A percentile compares a stretch with the other conserved stretches of the same genome.
Evolutionary conservation across 1,140 invertebrate genomes (phyloP).

Genomic region (Diorhabda sublineata): DNA sequence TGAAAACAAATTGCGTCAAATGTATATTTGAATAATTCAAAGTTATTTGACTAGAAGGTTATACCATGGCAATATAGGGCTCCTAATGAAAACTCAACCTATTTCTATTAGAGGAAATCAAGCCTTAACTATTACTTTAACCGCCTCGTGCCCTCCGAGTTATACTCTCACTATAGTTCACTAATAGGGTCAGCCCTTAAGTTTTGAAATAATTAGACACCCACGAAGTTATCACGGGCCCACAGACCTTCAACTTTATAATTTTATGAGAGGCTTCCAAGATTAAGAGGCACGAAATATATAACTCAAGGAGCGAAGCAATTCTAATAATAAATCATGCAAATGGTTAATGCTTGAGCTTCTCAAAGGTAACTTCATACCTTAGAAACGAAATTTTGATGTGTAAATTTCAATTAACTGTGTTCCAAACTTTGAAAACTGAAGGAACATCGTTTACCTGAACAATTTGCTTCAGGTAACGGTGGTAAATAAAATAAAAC

Average conservation of each 20-base stretch:
- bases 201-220: conserved; percentile 1
- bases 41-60: background rate
- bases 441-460: too few species aligned
- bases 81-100: background rate
- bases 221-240: conserved; percentile 1
- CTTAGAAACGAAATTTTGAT: too few species aligned
- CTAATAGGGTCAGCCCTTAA: conserved; percentile 1
- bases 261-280: background rate
- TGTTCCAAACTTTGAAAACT: too few species aligned
- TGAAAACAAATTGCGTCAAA: too few species aligned
- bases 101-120: conserved; percentile 3
- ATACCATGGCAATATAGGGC: background rate
- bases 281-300: background rate
- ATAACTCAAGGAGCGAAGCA: background rate
- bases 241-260: background rate
- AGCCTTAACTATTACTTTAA: conserved; percentile 1
- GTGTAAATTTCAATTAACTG: too few species aligned
- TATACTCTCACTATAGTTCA: background rate
- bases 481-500: too few species aligned
- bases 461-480: too few species aligned
- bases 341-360: too few species aligned
- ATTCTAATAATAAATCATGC: too few species aligned
- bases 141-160: background rate
- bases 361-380: too few species aligned
- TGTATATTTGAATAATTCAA: too few species aligned